These are phyloP conservation scores for Daubentonia madagascariensis DNA, from an alignment of 2,113 vertebrate species.

Conservation along the genomic window DNA sequence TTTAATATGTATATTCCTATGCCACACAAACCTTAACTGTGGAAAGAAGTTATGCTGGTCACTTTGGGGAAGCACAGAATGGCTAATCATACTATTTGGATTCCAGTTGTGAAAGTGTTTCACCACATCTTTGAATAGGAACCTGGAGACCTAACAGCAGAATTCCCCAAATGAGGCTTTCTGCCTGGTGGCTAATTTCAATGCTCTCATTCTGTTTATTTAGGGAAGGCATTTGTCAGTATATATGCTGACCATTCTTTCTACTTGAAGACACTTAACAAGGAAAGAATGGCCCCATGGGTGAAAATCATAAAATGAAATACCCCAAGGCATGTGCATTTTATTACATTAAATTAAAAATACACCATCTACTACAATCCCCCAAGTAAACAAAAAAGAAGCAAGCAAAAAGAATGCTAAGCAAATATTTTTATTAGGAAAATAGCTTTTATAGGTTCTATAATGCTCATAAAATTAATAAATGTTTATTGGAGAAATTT, in stretches of 20 bases:
- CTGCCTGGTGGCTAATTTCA: neutral
- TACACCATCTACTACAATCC: slow-evolving; percentile 25
- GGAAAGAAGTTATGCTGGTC: neutral
- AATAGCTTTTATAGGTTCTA: slow-evolving; percentile 40
- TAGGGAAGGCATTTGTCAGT: neutral
- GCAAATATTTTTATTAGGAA: slow-evolving; percentile 60
- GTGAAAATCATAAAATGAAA: slow-evolving; percentile 59
- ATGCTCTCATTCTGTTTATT: neutral
- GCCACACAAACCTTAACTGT: neutral
- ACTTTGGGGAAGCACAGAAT: neutral
- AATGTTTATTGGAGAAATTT: slow-evolving; percentile 49
- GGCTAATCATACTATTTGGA: neutral
- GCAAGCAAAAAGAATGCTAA: slow-evolving; percentile 22
- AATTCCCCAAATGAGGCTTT: slow-evolving; percentile 25
- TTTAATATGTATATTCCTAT: neutral
- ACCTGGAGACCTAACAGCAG: neutral
- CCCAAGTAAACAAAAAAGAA: slow-evolving; percentile 46
- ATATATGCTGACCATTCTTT: slow-evolving; percentile 43
- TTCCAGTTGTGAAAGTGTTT: neutral
- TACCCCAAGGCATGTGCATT: slow-evolving; percentile 38
- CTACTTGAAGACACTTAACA: slow-evolving; percentile 50
- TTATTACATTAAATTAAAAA: slow-evolving; percentile 70
- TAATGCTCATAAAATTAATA: slow-evolving; percentile 45
- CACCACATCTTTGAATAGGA: neutral
- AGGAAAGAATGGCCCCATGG: slow-evolving; percentile 52